Base-by-base conservation (phyloP, 1,140 invertebrate genomes). In the Agraylea sexmaculata region DNA sequence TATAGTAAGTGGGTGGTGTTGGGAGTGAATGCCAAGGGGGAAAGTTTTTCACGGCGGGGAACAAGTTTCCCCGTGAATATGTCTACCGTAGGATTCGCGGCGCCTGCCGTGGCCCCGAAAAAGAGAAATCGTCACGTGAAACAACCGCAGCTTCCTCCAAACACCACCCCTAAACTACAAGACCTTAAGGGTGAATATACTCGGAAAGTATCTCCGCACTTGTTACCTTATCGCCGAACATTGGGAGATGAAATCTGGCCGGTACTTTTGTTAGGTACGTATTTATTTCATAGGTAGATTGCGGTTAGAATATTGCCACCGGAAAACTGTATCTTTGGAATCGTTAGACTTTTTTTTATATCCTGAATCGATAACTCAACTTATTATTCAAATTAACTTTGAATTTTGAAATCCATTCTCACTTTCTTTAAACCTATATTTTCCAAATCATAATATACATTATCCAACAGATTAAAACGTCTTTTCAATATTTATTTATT, bases 51-150 rank as follows among this genome's bases (percentile, higher is more conserved):
- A 49, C 47, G 47, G 47, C 46, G 43, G 43, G 40, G 47, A 46
- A 40, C 43, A 49, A 49, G 47, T 49, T 49, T 49, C 43, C 43
- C 47, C 47, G 47, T 49, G 47, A 49, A 49, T 49, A 49, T 49
- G 47, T 49, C 47, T 45, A 49, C 41, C 34, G 47, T 49, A 49
- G 47, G 47, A 49, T 49, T 49, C 43, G 32, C 41, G 47, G 47
- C 47, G 47, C 47, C 47, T 46, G 29, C 32, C 34, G 39, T 40
- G 37, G 43, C 30, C 47, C 44, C 47, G 43, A 45, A 49, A 49
- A 49, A 49, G 45, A 42, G 45, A 36, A 46, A 45, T 37, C 35
- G 25, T 22, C 47, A 34, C 43, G 46, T 46, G 46, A 49, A 49
- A 40, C 41, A 35, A 3, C 33, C 8, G 4, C n/a, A n/a, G n/a